Evolutionary conservation across 2,797 vertebrate species (phyloP), one percentile per base, ranked within the genome.

Genomic region (Halcyon leucocephala): DNA sequence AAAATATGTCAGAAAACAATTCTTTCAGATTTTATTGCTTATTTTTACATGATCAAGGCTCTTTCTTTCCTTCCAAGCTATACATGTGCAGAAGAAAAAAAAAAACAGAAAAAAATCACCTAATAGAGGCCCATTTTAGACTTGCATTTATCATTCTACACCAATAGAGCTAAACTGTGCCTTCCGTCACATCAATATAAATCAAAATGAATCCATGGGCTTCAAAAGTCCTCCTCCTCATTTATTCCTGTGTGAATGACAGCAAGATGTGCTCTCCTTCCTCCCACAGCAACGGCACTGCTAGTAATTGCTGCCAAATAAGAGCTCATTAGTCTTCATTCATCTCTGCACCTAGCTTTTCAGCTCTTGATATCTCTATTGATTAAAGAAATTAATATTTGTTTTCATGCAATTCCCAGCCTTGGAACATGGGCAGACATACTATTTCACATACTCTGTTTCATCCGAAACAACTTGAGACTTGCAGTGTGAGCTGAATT

Each of bases 251-350:
- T 42, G 33, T 89, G 78, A 89, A 49, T 94, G 90, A 94, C 60
- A 93, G 71, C 48, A 80, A 92, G 67, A 86, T 67, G 33, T 44
- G 41, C 37, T 77, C 52, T 82, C 14, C 17, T 89, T 93, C 71
- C 81, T 93, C 74, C 67, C 81, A 82, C 55, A 90, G 88, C 67
- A 85, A 39, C 65, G 33, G 60, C 44, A 77, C 80, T 85, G 46
- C 55, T 71, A 64, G 80, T 44, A 74, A 95, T 82, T 94, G 82
- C 90, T 0, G 25, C 67, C 90, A 95, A 78, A 90, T 80, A 78
- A 95, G 86, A 82, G 60, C 83, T 95, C 90, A 95, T 95, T 93
- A 95, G 93, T 92, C 93, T 96, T 95, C 94, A 95, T 93, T 95
- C 81, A 92, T 96, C 69, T 95, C 49, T 87, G 78, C 57, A 92